phyloP scores from a whole-genome alignment of 1,140 invertebrate species.

The Belonocnema kinseyi region DNA sequence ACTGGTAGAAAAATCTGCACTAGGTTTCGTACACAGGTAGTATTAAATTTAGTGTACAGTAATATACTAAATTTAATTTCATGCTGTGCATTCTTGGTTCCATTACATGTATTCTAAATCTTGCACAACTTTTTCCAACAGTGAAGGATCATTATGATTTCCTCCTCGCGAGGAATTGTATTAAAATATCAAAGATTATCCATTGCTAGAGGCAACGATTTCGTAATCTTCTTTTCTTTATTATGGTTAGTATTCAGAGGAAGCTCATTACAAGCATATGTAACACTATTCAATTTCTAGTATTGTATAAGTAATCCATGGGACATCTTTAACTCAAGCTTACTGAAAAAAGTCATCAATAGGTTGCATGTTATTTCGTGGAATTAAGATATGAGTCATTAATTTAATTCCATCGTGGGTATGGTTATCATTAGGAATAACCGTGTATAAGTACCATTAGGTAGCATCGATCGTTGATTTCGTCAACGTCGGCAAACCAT shows the following conservation, averaged over 20 bases:
- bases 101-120: too few species aligned
- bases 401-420: conserved; percentile 21
- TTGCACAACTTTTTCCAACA: too few species aligned
- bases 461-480: conserved; percentile 26
- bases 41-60: too few species aligned
- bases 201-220: background rate
- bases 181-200: background rate
- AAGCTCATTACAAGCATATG: background rate
- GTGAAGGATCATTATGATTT: background rate
- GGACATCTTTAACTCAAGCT: background rate
- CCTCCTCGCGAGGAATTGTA: background rate
- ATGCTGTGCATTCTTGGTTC: too few species aligned
- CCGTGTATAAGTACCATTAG: conserved; percentile 16
- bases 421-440: conserved; percentile 18
- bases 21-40: too few species aligned
- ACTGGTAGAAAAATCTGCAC: too few species aligned
- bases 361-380: background rate
- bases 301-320: background rate
- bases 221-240: background rate
- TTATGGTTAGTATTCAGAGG: too few species aligned
- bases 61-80: too few species aligned
- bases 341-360: background rate
- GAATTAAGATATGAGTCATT: conserved; percentile 7
- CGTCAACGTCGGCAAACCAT: conserved; percentile 19
- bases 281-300: background rate